Percentiles rank a stretch among this genome's conserved stretches.
Evolutionary conservation across 2,113 vertebrate genomes (phyloP).

Genomic region (Chlorocebus sabaeus): DNA sequence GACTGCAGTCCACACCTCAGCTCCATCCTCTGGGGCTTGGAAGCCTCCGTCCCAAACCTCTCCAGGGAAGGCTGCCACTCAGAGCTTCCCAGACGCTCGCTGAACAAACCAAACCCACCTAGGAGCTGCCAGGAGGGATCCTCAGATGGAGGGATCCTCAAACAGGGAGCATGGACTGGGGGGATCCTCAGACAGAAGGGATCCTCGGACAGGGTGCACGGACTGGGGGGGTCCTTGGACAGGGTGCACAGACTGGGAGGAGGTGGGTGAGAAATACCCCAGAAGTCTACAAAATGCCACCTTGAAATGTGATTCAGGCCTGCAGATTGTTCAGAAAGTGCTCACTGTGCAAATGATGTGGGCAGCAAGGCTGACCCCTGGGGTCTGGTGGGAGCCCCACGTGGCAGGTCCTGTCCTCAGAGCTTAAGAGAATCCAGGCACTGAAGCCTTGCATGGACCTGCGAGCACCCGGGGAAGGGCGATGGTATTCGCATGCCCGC

Average conservation of each 20-base stretch:
- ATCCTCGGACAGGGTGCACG: too few relatives aligned
- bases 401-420: fast-evolving
- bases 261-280: too few relatives aligned
- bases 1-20: background rate
- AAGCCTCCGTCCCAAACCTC: background rate
- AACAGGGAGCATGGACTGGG: too few relatives aligned
- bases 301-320: fast-evolving
- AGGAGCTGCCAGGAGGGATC: background rate
- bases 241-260: background rate
- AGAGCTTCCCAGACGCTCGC: background rate
- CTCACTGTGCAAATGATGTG: fast-evolving
- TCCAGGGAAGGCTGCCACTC: background rate
- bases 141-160: background rate
- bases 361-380: fast-evolving
- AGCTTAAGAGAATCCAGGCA: fast-evolving
- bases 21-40: background rate
- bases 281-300: fast-evolving
- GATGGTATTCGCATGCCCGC: fast-evolving
- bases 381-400: fast-evolving
- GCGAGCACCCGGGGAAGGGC: fast-evolving
- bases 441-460: fast-evolving
- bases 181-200: too few relatives aligned
- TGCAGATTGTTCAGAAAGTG: fast-evolving
- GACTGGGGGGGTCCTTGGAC: background rate
- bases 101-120: background rate